Evolutionary conservation across 92 coral and sea anemone species (phyloP).

Genomic region (Porites lobata): DNA sequence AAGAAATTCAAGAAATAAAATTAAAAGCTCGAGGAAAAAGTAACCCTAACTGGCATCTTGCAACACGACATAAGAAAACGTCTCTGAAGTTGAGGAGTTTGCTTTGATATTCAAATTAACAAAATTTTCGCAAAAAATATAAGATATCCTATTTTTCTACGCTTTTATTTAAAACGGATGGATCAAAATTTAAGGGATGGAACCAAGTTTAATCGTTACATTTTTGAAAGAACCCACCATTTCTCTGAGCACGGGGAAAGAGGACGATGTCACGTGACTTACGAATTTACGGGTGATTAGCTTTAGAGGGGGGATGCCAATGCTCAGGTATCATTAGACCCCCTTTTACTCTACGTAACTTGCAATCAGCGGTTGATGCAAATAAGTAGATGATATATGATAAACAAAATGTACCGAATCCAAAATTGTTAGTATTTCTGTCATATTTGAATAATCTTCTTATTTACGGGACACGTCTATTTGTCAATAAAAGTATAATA

Average conservation of each 20-base stretch:
- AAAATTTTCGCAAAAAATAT: neutral
- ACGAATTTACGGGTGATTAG: neutral
- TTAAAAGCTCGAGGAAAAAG: neutral
- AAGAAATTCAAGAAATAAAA: neutral
- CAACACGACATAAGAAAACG: neutral
- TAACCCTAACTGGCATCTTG: neutral
- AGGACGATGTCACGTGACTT: constrained; percentile 73
- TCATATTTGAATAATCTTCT: no score
- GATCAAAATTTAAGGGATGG: neutral
- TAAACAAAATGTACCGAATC: no score
- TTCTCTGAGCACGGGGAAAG: constrained; percentile 82
- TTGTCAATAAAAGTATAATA: no score
- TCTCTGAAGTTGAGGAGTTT: neutral
- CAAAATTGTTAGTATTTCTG: no score
- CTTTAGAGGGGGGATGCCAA: constrained; percentile 42
- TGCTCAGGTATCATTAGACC: neutral
- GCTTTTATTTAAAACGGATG: neutral
- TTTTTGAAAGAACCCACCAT: constrained; percentile 64
- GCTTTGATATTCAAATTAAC: neutral
- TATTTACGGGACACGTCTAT: no score
- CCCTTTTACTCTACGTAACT: neutral
- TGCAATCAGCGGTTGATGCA: neutral
- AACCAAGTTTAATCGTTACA: neutral
- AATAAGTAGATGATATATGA: no score
- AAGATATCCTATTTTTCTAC: neutral